A percentile compares a stretch with the other conserved stretches of the same genome.
phyloP scores from a whole-genome alignment of 2,888 invertebrate species.

The Leucania comma region DNA sequence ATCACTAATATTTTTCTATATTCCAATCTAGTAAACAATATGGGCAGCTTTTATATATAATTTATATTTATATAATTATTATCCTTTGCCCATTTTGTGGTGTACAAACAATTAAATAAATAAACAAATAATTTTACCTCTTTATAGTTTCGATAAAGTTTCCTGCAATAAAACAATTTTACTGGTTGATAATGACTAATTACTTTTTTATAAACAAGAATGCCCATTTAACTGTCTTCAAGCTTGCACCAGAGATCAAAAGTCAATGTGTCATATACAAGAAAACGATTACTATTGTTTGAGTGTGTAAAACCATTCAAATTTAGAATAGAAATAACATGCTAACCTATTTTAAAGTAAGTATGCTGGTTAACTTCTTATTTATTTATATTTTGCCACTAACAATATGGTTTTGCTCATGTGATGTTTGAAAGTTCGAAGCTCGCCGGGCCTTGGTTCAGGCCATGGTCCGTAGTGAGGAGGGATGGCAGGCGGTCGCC shows the following conservation, averaged over 20 bases:
- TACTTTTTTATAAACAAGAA: conserved; percentile 40
- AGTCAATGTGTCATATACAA: conserved; percentile 39
- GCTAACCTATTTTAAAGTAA: conserved; percentile 24
- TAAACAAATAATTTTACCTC: too few species aligned
- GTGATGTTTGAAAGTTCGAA: not conserved
- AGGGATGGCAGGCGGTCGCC: too few species aligned
- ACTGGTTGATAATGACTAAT: conserved; percentile 27
- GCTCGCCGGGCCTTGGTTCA: too few species aligned
- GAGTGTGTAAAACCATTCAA: conserved; percentile 26
- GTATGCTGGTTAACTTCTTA: not conserved
- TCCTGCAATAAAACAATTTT: not conserved
- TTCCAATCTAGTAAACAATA: too few species aligned
- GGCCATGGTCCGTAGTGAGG: too few species aligned
- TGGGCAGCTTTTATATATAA: too few species aligned
- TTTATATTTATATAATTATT: too few species aligned
- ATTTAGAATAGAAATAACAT: conserved; percentile 21
- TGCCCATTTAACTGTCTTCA: conserved; percentile 14
- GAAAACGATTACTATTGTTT: conserved; percentile 35
- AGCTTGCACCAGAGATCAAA: conserved; percentile 37
- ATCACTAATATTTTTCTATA: too few species aligned
- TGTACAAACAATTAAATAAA: too few species aligned
- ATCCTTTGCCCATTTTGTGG: too few species aligned
- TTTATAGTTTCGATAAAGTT: too few species aligned
- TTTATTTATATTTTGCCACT: not conserved
- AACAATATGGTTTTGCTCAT: too few species aligned